Conservation (phyloP, 2,888 invertebrate genomes). For the Nymphalis polychloros region DNA sequence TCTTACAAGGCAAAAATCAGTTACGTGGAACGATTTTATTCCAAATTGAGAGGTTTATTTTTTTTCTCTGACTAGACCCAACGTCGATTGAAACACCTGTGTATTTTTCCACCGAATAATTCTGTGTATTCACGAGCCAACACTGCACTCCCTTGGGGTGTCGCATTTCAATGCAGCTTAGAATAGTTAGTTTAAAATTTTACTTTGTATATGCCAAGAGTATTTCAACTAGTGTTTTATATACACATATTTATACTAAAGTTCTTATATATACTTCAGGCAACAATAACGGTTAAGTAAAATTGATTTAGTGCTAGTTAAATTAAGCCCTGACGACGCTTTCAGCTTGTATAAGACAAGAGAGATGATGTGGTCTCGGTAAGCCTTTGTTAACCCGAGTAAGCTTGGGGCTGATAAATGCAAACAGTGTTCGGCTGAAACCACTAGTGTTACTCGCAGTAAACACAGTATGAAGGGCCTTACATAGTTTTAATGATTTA, state of each 20-base stretch:
- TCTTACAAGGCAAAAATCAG: conserved; percentile 12
- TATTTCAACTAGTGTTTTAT: conserved; percentile 1
- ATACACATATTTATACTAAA: neutral
- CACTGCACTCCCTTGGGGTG: conserved; percentile 24
- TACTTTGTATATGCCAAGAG: conserved; percentile 1
- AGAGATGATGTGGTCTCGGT: conserved; percentile 33
- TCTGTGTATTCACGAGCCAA: conserved; percentile 22
- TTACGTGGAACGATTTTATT: neutral
- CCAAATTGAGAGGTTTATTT: conserved; percentile 4
- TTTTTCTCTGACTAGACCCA: conserved; percentile 7
- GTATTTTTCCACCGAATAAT: conserved; percentile 35
- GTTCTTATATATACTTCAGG: neutral
- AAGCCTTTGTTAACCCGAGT: conserved; percentile 33
- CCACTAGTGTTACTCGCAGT: conserved; percentile 15
- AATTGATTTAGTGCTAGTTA: conserved; percentile 19
- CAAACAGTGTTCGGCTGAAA: conserved; percentile 15
- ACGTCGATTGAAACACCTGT: conserved; percentile 24
- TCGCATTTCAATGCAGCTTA: conserved; percentile 23
- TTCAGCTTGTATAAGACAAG: conserved; percentile 29
- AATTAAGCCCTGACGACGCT: conserved; percentile 20
- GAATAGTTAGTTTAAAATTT: conserved; percentile 17
- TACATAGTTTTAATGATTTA: neutral
- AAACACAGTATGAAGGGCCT: neutral
- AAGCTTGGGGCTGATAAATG: conserved; percentile 33
- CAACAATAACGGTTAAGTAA: conserved; percentile 7